A percentile compares a stretch with the other conserved stretches of the same genome.
Evolutionary conservation across 2,113 vertebrate genomes (phyloP).

Genomic region (Brevimyrus niger): DNA sequence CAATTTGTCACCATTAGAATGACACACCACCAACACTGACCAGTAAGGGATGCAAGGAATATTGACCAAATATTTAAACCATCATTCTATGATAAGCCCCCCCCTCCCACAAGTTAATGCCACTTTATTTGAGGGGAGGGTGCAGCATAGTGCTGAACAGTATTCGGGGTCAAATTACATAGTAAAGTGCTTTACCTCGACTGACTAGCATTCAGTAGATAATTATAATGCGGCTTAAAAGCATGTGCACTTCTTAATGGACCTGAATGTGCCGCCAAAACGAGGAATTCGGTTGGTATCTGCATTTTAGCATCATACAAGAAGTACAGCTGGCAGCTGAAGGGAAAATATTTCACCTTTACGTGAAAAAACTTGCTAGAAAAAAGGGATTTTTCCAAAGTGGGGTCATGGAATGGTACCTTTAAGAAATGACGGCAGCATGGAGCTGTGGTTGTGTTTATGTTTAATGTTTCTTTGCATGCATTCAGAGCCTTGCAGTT

Average conservation of each 20-base stretch:
- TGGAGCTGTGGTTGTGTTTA: not conserved
- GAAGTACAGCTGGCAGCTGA: not conserved
- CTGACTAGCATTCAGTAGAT: not conserved
- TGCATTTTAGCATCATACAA: not conserved
- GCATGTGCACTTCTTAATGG: not conserved
- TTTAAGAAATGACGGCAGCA: not conserved
- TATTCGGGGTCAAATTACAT: not conserved
- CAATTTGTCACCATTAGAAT: not conserved
- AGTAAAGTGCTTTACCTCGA: not conserved
- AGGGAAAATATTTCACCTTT: not conserved
- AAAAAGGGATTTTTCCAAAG: not conserved
- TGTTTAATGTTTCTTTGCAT: not conserved
- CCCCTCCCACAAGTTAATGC: not conserved
- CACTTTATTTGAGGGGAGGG: not conserved
- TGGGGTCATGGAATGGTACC: not conserved
- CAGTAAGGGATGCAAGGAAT: not conserved
- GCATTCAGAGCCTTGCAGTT: not conserved
- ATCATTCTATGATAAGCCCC: not conserved
- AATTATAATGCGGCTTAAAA: not conserved
- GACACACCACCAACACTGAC: not conserved
- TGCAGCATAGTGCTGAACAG: not conserved
- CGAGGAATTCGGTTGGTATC: not conserved
- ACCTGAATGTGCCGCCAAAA: not conserved
- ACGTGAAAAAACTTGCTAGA: not conserved
- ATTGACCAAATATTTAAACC: not conserved